Conservation (phyloP, 2,888 invertebrate species). For the Sinopyrophorus schimmeli region DNA sequence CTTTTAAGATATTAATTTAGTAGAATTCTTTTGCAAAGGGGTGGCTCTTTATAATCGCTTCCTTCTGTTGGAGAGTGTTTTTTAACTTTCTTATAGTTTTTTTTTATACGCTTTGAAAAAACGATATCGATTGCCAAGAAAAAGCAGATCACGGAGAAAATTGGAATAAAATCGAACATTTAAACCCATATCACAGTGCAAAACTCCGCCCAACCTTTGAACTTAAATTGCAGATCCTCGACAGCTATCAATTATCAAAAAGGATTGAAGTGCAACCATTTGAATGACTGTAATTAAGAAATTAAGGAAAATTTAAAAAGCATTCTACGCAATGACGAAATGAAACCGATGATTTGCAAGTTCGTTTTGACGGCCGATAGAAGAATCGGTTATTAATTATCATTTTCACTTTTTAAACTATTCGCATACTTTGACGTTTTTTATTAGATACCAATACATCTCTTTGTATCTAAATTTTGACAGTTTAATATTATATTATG, state of each 20-base stretch:
- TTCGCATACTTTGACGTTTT: too few species aligned
- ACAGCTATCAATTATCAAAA: conserved; percentile 41
- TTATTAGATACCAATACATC: too few species aligned
- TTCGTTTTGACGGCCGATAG: conserved; percentile 11
- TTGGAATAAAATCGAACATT: too few species aligned
- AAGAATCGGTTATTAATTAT: conserved; percentile 22
- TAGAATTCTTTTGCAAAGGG: conserved; percentile 28
- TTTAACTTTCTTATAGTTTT: conserved; percentile 6
- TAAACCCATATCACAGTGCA: conserved; percentile 39
- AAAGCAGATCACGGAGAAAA: too few species aligned
- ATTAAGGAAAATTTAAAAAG: conserved; percentile 33
- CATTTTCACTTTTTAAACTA: conserved; percentile 18
- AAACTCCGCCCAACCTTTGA: conserved; percentile 39
- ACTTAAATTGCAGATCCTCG: conserved; percentile 33
- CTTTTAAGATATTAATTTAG: conserved; percentile 33
- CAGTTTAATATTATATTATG: too few species aligned
- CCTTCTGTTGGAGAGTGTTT: conserved; percentile 23
- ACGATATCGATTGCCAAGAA: too few species aligned
- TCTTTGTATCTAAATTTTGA: too few species aligned
- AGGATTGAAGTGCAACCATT: conserved; percentile 38
- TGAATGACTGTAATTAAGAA: conserved; percentile 39
- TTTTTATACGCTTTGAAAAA: too few species aligned
- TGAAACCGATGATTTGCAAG: conserved; percentile 17
- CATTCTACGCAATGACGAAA: conserved; percentile 10
- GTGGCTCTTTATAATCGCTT: conserved; percentile 19